A percentile compares a stretch with the other conserved stretches of the same genome.
Evolutionary conservation across 2,888 invertebrate species (phyloP).

Genomic region (Metallyticus violacea): DNA sequence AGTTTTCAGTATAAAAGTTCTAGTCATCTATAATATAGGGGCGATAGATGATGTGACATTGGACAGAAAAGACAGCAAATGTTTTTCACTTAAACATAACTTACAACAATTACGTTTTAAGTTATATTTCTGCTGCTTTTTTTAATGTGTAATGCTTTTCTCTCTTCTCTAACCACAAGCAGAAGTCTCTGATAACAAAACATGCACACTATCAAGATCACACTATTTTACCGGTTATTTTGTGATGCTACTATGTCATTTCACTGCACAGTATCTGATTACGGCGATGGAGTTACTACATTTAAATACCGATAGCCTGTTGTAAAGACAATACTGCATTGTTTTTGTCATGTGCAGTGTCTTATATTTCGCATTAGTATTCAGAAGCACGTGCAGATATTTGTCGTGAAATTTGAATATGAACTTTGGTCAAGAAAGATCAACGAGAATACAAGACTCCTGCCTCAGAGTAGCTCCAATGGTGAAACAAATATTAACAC

Average conservation of each 20-base stretch:
- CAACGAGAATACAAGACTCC: neutral
- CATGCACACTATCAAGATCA: neutral
- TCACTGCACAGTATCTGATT: neutral
- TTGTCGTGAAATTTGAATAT: neutral
- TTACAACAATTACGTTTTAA: too few species aligned
- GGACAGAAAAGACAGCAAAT: too few species aligned
- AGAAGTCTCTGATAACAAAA: neutral
- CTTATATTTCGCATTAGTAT: neutral
- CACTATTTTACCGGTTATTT: neutral
- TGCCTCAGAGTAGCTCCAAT: too few species aligned
- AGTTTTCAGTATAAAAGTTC: too few species aligned
- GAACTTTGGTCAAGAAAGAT: neutral
- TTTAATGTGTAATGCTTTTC: too few species aligned
- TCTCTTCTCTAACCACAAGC: neutral
- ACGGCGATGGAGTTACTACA: neutral
- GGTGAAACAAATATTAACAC: too few species aligned
- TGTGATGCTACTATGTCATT: neutral
- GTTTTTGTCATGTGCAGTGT: neutral
- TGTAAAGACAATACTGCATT: neutral
- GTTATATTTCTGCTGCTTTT: too few species aligned
- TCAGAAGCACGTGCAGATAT: neutral
- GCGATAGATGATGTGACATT: too few species aligned
- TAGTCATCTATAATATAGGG: too few species aligned
- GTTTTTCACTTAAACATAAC: too few species aligned
- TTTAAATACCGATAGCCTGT: too few species aligned